These are phyloP conservation scores for Aspidapion aeneum DNA, from an alignment of 2,888 invertebrate genomes.

Conservation along the genomic window DNA sequence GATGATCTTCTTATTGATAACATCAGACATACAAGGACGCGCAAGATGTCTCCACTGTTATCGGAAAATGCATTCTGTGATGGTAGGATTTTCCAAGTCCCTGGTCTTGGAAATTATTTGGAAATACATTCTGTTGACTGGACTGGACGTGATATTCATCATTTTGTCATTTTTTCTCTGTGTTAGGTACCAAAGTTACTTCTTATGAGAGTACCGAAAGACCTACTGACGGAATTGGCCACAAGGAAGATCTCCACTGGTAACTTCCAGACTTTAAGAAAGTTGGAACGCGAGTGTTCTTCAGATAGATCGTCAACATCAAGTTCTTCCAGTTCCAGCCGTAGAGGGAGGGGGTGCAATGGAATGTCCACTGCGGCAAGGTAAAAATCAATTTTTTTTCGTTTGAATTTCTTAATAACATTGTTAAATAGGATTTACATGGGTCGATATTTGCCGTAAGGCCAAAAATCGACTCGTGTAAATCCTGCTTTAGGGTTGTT, in stretches of 20 bases:
- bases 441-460: too few relatives aligned
- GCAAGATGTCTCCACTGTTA: too few relatives aligned
- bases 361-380: conserved; percentile 73
- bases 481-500: too few relatives aligned
- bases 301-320: conserved; percentile 72
- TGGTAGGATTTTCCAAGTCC: conserved; percentile 89
- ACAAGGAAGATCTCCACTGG: conserved; percentile 71
- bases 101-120: conserved; percentile 84
- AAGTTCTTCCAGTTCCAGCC: conserved; percentile 68
- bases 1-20: too few relatives aligned
- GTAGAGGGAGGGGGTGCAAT: conserved; percentile 72
- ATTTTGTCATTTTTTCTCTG: too few relatives aligned
- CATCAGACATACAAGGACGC: too few relatives aligned
- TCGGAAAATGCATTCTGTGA: too few relatives aligned
- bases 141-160: too few relatives aligned
- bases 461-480: too few relatives aligned
- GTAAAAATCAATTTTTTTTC: conserved; percentile 59
- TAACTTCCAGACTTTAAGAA: conserved; percentile 44
- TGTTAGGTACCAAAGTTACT: conserved; percentile 67
- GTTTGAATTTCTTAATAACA: too few relatives aligned
- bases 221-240: conserved; percentile 75
- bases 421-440: too few relatives aligned
- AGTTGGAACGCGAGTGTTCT: conserved; percentile 46
- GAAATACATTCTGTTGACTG: conserved; percentile 88
- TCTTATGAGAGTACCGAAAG: conserved; percentile 86